Evolutionary conservation across 2,888 invertebrate species (phyloP).

Genomic region (Tachina lurida): DNA sequence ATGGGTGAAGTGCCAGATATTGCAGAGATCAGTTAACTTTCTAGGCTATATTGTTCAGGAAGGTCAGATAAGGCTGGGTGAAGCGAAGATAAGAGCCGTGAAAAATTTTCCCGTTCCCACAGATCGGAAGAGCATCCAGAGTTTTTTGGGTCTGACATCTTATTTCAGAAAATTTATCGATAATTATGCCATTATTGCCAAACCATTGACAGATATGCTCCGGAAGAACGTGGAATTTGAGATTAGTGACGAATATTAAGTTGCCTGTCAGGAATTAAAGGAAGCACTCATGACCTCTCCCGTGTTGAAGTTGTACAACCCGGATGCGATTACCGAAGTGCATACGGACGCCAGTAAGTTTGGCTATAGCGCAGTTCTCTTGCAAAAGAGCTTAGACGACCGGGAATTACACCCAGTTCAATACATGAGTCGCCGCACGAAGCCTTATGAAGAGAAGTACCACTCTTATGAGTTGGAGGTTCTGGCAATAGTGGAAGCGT

Average conservation of each 20-base stretch:
- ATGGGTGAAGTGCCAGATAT: no score
- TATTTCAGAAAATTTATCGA: no score
- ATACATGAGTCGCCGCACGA: constrained; percentile 6
- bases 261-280: background rate
- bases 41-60: background rate
- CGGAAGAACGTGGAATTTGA: background rate
- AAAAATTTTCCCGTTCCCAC: background rate
- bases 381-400: background rate
- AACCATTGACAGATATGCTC: no score
- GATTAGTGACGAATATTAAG: background rate
- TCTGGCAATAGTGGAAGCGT: background rate
- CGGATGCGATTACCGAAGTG: background rate
- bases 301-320: background rate
- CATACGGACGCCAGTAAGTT: background rate
- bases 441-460: background rate
- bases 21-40: background rate
- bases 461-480: background rate
- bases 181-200: no score
- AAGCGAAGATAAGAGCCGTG: background rate
- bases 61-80: background rate
- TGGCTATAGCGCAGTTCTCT: background rate
- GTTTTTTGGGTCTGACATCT: no score
- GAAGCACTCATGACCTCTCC: background rate
- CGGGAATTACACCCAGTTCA: background rate
- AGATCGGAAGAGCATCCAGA: no score